These are phyloP conservation scores for Psittacula cyanocephala DNA, from an alignment of 2,113 vertebrate species.

Conservation along the genomic window DNA sequence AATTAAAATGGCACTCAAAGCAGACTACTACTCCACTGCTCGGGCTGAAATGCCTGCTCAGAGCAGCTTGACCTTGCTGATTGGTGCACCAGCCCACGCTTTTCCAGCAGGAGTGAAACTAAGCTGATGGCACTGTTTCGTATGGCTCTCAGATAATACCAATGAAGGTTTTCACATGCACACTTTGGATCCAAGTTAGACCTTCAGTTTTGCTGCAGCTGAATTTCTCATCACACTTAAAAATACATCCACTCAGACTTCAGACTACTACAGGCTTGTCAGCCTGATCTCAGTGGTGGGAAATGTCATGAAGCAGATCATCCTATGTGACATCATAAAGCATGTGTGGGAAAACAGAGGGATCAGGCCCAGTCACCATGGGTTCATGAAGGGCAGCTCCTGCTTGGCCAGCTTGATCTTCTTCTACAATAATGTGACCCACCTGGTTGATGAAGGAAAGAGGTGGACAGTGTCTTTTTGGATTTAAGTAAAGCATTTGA, in stretches of 20 bases:
- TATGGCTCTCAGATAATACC: neutral
- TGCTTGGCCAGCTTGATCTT: neutral
- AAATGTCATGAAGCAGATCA: neutral
- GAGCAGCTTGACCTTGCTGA: neutral
- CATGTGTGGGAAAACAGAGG: neutral
- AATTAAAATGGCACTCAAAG: neutral
- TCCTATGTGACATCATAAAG: neutral
- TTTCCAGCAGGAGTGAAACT: neutral
- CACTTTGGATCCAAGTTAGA: neutral
- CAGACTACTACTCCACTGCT: neutral
- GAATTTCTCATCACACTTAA: neutral
- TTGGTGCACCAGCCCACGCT: accelerated
- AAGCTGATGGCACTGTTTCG: neutral
- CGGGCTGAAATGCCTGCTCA: neutral
- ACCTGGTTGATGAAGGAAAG: neutral
- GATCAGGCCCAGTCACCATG: neutral
- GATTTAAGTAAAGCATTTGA: neutral
- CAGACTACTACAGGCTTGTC: neutral
- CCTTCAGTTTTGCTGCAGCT: neutral
- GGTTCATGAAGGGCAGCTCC: neutral
- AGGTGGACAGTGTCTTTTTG: neutral
- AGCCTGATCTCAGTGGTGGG: neutral
- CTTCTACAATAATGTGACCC: neutral
- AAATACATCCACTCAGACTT: neutral
- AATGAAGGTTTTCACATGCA: neutral